These are phyloP conservation scores for Drosophila subobscura DNA, from an alignment of 1,140 invertebrate genomes.

Conservation along the genomic window DNA sequence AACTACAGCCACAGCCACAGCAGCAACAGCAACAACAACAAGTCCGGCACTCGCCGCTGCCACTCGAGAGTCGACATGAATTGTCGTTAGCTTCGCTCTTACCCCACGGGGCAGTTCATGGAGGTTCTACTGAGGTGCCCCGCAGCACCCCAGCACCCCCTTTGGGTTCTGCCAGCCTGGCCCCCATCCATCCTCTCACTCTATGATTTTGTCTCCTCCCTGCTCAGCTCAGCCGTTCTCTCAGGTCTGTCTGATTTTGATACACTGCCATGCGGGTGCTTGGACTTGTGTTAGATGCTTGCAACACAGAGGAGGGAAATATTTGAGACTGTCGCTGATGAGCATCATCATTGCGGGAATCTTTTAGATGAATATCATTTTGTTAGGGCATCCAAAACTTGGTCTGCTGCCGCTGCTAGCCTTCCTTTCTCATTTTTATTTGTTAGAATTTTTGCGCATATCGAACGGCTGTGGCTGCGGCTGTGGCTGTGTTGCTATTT, in stretches of 20 bases:
- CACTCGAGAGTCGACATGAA: constrained; percentile 69
- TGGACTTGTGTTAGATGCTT: constrained; percentile 4
- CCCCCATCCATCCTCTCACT: background rate
- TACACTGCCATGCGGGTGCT: no score
- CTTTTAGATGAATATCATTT: no score
- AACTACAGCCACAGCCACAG: constrained; percentile 9
- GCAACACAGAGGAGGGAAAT: constrained; percentile 28
- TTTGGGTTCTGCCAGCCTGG: background rate
- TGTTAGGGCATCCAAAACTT: no score
- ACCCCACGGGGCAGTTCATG: constrained; percentile 49
- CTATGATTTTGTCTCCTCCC: background rate
- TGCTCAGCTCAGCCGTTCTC: constrained; percentile 9
- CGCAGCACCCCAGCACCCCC: constrained; percentile 6
- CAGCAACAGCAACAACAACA: constrained; percentile 11
- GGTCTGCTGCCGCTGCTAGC: no score
- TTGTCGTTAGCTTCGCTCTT: constrained; percentile 63
- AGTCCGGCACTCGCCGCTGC: constrained; percentile 48
- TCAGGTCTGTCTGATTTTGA: constrained; percentile 2
- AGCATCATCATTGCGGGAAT: no score
- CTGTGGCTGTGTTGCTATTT: constrained; percentile 2
- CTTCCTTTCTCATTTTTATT: no score
- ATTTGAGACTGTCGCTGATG: no score
- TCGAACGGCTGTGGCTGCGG: no score
- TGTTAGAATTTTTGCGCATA: no score
- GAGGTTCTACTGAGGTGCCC: constrained; percentile 8